phyloP scores from a whole-genome alignment of 2,888 invertebrate genomes.

The Cephus pygmeus region DNA sequence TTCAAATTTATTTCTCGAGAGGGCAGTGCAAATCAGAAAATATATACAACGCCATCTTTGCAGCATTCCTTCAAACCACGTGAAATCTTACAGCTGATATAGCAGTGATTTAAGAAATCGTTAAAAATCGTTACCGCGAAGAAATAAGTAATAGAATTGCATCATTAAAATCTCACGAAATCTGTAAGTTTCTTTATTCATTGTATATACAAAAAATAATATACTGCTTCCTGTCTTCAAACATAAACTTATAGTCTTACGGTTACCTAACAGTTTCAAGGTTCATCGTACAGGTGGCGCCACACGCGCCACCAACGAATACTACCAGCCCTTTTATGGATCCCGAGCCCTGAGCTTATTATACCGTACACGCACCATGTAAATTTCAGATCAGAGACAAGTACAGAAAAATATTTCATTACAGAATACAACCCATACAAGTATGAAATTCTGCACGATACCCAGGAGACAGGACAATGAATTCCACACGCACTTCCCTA shows the following conservation, averaged over 20 bases:
- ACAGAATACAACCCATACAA: not conserved
- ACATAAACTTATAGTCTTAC: not conserved
- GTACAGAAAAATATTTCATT: not conserved
- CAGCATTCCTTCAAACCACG: not conserved
- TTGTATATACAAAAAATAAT: not conserved
- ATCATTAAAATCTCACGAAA: not conserved
- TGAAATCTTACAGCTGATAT: not conserved
- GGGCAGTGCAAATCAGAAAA: not conserved
- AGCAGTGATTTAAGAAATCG: not conserved
- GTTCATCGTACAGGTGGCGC: not conserved
- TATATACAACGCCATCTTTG: not conserved
- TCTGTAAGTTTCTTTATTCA: not conserved
- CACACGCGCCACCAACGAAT: not conserved
- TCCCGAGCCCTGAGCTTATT: not conserved
- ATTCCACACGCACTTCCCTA: not conserved
- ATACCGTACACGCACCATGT: not conserved
- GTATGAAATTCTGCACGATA: not conserved
- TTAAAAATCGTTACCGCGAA: not conserved
- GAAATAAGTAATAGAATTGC: not conserved
- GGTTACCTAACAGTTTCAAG: not conserved
- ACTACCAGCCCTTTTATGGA: not conserved
- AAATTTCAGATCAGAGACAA: not conserved
- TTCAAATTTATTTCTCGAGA: not conserved
- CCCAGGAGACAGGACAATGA: not conserved
- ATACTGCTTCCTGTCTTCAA: not conserved